phyloP scores from a whole-genome alignment of 2,888 invertebrate species.

The Cenopis cana region DNA sequence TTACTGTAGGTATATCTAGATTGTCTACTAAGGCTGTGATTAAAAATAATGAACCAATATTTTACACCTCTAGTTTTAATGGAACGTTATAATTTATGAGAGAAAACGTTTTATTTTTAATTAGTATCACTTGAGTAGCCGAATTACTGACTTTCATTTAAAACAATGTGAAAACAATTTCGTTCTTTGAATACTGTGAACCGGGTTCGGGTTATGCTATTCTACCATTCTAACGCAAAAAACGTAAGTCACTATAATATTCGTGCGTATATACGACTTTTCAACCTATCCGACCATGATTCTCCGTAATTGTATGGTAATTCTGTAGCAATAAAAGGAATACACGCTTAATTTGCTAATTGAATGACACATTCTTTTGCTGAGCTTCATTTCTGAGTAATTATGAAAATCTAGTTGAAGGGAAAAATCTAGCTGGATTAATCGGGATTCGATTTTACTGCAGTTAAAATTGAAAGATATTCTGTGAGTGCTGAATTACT shows the following conservation, averaged over 20 bases:
- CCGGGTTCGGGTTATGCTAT: slow-evolving; percentile 7
- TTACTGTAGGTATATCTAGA: too few species aligned
- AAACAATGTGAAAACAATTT: slow-evolving; percentile 23
- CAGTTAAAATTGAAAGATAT: too few species aligned
- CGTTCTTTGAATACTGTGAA: slow-evolving; percentile 36
- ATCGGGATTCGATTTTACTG: too few species aligned
- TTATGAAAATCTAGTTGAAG: too few species aligned
- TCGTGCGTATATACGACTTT: background rate
- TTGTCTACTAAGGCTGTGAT: too few species aligned
- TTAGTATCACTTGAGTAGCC: slow-evolving; percentile 6
- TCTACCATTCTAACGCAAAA: background rate
- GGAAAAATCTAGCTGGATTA: too few species aligned
- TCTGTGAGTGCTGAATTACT: too few species aligned
- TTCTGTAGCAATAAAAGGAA: background rate
- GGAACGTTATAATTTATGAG: too few species aligned
- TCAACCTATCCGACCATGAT: background rate
- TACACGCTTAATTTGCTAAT: background rate
- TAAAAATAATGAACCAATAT: too few species aligned
- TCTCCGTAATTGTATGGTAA: slow-evolving; percentile 21
- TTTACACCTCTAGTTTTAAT: too few species aligned
- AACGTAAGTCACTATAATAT: background rate
- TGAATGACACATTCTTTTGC: background rate
- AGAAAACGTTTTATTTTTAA: background rate
- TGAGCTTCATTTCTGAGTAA: background rate
- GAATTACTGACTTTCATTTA: background rate